These are phyloP conservation scores for Mythimna impura DNA, from an alignment of 2,888 invertebrate genomes.

Conservation along the genomic window DNA sequence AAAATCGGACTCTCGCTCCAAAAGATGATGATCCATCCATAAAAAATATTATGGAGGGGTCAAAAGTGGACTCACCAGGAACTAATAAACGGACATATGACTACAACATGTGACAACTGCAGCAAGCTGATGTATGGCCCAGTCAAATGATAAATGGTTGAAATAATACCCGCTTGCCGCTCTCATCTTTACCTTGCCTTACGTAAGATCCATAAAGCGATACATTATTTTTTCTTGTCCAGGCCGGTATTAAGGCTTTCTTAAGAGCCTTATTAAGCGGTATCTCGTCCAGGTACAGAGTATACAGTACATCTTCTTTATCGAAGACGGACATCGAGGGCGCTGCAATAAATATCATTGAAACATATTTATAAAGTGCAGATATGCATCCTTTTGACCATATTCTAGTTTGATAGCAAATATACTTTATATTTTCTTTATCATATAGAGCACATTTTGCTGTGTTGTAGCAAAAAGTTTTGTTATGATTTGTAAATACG, in stretches of 20 bases:
- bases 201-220: conserved; percentile 42
- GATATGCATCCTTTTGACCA: conserved; percentile 18
- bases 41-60: too few relatives aligned
- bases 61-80: too few relatives aligned
- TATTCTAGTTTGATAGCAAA: conserved; percentile 16
- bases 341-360: conserved; percentile 44
- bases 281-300: conserved; percentile 33
- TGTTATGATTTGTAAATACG: neutral
- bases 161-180: conserved; percentile 17
- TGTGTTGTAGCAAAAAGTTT: neutral
- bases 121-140: neutral
- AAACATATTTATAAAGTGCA: conserved; percentile 41
- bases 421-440: neutral
- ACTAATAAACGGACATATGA: too few relatives aligned
- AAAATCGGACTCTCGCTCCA: too few relatives aligned
- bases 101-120: neutral
- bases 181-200: conserved; percentile 1
- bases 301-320: conserved; percentile 51
- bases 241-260: conserved; percentile 46
- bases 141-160: too few relatives aligned
- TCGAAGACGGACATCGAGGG: conserved; percentile 37
- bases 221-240: conserved; percentile 48
- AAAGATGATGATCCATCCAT: too few relatives aligned
- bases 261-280: conserved; percentile 64
- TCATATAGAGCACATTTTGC: neutral